Evolutionary conservation across 2,888 invertebrate species (phyloP).

Genomic region (Chloroclystis v-ata): DNA sequence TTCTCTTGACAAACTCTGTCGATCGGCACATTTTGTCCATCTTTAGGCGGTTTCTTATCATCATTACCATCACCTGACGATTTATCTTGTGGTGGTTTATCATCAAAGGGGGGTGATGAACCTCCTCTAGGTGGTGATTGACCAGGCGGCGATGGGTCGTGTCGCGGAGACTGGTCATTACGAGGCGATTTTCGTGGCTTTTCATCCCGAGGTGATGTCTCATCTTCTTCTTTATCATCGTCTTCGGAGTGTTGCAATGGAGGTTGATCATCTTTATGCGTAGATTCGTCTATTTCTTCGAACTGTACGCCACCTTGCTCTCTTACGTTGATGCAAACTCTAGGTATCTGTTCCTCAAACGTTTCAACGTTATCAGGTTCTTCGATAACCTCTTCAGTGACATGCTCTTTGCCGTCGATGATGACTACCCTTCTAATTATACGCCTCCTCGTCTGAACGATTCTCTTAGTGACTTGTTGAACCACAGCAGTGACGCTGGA

Average conservation of each 20-base stretch:
- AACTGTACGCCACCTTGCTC: conserved; percentile 73
- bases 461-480: conserved; percentile 87
- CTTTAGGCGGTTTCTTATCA: conserved; percentile 27
- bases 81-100: conserved; percentile 16
- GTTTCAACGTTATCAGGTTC: conserved; percentile 89
- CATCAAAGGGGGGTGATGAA: conserved; percentile 22
- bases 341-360: conserved; percentile 83
- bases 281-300: conserved; percentile 47
- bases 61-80: conserved; percentile 17
- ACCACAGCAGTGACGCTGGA: conserved; percentile 88
- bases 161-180: conserved; percentile 16
- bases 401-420: conserved; percentile 89
- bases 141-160: conserved; percentile 15
- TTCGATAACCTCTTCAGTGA: conserved; percentile 89
- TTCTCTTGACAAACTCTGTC: conserved; percentile 30
- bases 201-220: conserved; percentile 14
- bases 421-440: conserved; percentile 87
- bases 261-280: conserved; percentile 39
- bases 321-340: conserved; percentile 82
- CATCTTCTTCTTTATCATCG: conserved; percentile 25
- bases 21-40: conserved; percentile 21
- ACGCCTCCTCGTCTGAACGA: conserved; percentile 85
- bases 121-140: conserved; percentile 21
- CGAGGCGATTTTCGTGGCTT: conserved; percentile 19
- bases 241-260: conserved; percentile 33